phyloP scores from a whole-genome alignment of 1,140 invertebrate species.

The Ceratina calcarata region DNA sequence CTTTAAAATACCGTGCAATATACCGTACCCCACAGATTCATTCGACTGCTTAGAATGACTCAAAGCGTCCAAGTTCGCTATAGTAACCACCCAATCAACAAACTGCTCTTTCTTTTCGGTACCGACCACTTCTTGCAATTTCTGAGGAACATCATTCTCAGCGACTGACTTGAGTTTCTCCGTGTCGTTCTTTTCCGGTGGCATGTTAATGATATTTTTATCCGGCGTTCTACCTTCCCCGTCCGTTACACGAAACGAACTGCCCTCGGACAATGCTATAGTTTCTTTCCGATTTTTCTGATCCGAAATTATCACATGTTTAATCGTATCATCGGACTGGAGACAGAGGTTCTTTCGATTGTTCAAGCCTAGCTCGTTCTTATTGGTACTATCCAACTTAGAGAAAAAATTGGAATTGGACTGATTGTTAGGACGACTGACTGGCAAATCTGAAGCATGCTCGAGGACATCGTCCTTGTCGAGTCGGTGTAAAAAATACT shows the following conservation, averaged over 20 bases:
- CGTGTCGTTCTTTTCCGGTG: neutral
- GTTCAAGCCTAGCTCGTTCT: neutral
- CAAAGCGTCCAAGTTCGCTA: constrained; percentile 61
- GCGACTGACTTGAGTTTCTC: constrained; percentile 1
- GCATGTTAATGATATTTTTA: neutral
- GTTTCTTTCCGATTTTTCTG: neutral
- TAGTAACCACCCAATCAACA: constrained; percentile 62
- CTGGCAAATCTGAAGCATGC: neutral
- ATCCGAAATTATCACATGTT: neutral
- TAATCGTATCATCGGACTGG: constrained; percentile 1
- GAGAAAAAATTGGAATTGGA: constrained; percentile 20
- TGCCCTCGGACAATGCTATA: neutral
- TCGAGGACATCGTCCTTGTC: constrained; percentile 67
- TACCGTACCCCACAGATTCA: constrained; percentile 62
- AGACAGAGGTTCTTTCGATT: constrained; percentile 1
- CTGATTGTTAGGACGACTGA: constrained; percentile 9
- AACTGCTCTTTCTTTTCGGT: constrained; percentile 63
- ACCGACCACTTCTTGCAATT: constrained; percentile 32
- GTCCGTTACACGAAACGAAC: constrained; percentile 8
- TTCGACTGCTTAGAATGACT: constrained; percentile 64
- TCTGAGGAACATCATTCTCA: constrained; percentile 12
- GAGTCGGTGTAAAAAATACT: constrained; percentile 67
- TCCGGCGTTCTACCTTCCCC: neutral
- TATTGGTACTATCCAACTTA: neutral
- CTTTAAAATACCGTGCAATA: constrained; percentile 72